Conservation (phyloP, 2,888 invertebrate genomes). For the Ormyrus labotus region DNA sequence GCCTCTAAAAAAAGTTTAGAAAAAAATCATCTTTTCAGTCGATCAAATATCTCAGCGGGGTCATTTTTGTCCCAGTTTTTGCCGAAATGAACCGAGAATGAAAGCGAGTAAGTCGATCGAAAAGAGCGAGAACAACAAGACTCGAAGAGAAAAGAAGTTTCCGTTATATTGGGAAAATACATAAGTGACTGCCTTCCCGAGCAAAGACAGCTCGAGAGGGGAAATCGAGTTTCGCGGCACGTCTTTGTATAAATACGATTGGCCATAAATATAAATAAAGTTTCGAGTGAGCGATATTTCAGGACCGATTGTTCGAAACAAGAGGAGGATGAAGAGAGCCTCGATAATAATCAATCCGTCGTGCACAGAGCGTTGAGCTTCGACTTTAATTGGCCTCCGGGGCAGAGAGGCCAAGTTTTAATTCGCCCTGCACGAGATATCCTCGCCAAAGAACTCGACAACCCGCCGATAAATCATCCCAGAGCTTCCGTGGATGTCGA, state of each 20-base stretch:
- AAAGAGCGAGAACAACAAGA: neutral
- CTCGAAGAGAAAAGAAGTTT: slow-evolving; percentile 20
- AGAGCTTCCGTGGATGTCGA: no score
- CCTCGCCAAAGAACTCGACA: neutral
- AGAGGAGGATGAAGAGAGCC: slow-evolving; percentile 19
- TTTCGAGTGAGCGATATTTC: slow-evolving; percentile 36
- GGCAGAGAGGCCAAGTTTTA: slow-evolving; percentile 3
- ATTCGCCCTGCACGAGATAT: neutral
- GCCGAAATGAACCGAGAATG: no score
- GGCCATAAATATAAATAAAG: slow-evolving; percentile 56
- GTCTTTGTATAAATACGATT: slow-evolving; percentile 42
- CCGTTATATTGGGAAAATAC: neutral
- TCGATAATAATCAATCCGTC: slow-evolving; percentile 54
- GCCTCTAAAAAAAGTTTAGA: no score
- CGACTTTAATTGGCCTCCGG: slow-evolving; percentile 12
- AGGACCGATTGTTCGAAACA: slow-evolving; percentile 20
- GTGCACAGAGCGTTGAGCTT: neutral
- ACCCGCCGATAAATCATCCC: neutral
- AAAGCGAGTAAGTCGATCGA: neutral
- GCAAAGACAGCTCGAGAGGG: slow-evolving; percentile 1
- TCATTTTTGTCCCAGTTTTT: no score
- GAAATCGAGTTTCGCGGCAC: slow-evolving; percentile 43
- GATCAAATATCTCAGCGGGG: no score
- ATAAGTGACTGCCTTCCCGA: neutral
- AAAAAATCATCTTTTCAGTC: no score